phyloP scores from a whole-genome alignment of 2,113 vertebrate genomes.

The Pagrus major region DNA sequence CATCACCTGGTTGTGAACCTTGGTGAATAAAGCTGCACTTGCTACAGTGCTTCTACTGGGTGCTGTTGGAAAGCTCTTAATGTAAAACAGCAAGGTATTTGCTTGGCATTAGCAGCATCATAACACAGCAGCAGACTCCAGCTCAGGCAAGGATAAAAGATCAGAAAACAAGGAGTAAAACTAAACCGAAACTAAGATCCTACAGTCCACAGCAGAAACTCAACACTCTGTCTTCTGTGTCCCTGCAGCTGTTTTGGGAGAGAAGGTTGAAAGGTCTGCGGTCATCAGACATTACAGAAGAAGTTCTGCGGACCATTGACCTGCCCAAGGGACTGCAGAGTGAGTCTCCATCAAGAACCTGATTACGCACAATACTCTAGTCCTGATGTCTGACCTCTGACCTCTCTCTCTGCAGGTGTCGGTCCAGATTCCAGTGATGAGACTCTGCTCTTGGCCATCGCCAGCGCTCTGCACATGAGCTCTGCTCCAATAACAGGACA shows the following conservation, averaged over 20 bases:
- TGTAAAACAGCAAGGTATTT: background rate
- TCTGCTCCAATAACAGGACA: constrained; percentile 92
- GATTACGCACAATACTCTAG: background rate
- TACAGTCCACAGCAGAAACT: background rate
- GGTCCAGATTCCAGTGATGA: constrained; percentile 90
- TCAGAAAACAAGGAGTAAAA: background rate
- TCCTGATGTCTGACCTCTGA: constrained; percentile 6
- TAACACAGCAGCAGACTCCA: background rate
- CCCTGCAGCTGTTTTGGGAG: constrained; percentile 92
- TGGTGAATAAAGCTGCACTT: background rate
- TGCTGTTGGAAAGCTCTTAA: background rate
- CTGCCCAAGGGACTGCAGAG: constrained; percentile 94
- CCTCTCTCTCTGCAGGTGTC: constrained; percentile 80
- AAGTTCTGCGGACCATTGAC: constrained; percentile 90
- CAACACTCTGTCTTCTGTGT: background rate
- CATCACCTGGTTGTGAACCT: background rate
- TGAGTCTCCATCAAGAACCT: constrained; percentile 56
- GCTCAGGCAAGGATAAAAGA: too few species aligned
- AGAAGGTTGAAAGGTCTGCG: constrained; percentile 91
- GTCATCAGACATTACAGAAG: constrained; percentile 89
- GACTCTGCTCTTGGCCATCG: constrained; percentile 91
- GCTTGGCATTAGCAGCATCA: background rate
- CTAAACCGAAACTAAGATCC: background rate
- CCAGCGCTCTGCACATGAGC: constrained; percentile 94
- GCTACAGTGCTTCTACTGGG: background rate